Percentiles rank a stretch among this genome's conserved stretches.
Evolutionary conservation across 2,113 vertebrate species (phyloP).

Genomic region (Dromiciops gliroides): DNA sequence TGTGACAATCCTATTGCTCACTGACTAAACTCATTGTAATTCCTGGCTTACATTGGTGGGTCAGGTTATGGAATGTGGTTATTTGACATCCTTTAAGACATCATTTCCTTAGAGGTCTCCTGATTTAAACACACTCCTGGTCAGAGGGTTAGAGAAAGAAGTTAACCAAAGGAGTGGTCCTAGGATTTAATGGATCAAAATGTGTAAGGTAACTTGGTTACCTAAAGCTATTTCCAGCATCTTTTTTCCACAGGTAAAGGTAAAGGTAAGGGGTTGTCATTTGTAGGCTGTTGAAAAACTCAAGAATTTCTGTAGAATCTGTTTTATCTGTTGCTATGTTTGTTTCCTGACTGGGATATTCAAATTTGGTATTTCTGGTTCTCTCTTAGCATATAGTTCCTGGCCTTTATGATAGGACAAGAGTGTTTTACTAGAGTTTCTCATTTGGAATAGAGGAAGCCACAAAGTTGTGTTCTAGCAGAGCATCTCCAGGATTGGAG

Average conservation of each 20-base stretch:
- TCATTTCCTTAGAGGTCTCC: slow-evolving; percentile 37
- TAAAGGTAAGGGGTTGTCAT: slow-evolving; percentile 16
- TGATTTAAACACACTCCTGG: slow-evolving; percentile 25
- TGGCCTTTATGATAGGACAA: background rate
- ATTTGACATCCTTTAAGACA: slow-evolving; percentile 40
- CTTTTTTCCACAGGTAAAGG: slow-evolving; percentile 42
- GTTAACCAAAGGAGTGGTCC: slow-evolving; percentile 24
- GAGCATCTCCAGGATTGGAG: slow-evolving; percentile 15
- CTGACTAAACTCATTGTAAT: slow-evolving; percentile 16
- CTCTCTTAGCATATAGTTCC: slow-evolving; percentile 9
- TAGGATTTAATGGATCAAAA: slow-evolving; percentile 3
- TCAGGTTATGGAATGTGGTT: background rate
- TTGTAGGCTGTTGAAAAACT: slow-evolving; percentile 31
- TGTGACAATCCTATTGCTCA: slow-evolving; percentile 8
- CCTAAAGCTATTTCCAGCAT: slow-evolving; percentile 9
- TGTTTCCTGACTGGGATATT: slow-evolving; percentile 1
- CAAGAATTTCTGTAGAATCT: slow-evolving; percentile 26
- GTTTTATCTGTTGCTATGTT: background rate
- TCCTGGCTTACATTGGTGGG: slow-evolving; percentile 3
- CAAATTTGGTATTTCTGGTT: slow-evolving; percentile 38
- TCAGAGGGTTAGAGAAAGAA: slow-evolving; percentile 45
- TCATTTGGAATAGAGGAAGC: slow-evolving; percentile 16
- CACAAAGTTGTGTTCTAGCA: slow-evolving; percentile 9
- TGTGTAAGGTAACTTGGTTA: background rate
- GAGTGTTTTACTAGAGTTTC: slow-evolving; percentile 34